Conservation (phyloP, 2,113 vertebrate species). For the Clinocottus analis region DNA sequence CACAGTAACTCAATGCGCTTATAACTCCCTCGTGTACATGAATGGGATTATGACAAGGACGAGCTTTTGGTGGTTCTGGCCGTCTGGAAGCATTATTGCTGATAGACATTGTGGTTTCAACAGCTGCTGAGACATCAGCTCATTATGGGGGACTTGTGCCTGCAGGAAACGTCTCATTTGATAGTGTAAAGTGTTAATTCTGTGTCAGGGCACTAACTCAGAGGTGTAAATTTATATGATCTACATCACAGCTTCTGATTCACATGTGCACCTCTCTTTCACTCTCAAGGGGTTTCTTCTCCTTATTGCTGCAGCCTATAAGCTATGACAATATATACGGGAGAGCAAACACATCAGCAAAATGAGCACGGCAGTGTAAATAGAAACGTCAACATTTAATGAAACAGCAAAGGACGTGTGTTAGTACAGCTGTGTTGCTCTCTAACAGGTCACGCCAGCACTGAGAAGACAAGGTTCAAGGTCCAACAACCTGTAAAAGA, state of each 20-base stretch:
- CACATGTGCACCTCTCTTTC: neutral
- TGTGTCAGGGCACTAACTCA: conserved; percentile 35
- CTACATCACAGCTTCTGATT: conserved; percentile 41
- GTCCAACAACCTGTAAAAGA: neutral
- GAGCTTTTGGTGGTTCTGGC: conserved; percentile 40
- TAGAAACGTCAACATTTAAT: neutral
- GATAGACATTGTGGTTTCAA: conserved; percentile 45
- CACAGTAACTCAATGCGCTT: conserved; percentile 44
- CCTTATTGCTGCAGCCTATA: neutral
- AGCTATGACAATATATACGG: neutral
- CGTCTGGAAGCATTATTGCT: conserved; percentile 55
- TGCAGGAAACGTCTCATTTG: conserved; percentile 56
- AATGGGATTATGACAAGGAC: conserved; percentile 42
- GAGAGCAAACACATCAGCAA: conserved; percentile 1
- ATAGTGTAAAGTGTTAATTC: conserved; percentile 62
- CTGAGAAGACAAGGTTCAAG: neutral
- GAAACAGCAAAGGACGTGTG: conserved; percentile 13
- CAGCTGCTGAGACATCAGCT: conserved; percentile 58
- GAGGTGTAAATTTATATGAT: conserved; percentile 59
- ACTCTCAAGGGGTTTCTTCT: neutral
- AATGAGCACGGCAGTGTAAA: neutral
- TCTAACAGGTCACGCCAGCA: neutral
- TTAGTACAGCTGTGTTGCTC: neutral
- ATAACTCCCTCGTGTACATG: conserved; percentile 23
- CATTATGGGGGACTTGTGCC: conserved; percentile 33